Evolutionary conservation across 2,797 vertebrate species (phyloP).

Genomic region (Neostethus bicornis): DNA sequence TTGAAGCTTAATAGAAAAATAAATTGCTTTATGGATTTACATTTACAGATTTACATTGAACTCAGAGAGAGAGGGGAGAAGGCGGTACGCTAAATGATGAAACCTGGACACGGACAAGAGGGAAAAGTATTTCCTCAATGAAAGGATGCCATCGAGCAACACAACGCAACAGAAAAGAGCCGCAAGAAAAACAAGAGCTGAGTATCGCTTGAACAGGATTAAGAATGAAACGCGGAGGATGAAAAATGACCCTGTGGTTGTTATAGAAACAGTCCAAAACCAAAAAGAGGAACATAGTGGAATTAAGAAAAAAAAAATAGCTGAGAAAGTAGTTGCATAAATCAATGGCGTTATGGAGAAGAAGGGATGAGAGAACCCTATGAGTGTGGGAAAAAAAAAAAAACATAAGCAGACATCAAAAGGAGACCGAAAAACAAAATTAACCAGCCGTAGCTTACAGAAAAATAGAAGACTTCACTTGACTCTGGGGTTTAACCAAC

Average conservation of each 20-base stretch:
- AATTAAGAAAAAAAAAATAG: slow-evolving; percentile 36
- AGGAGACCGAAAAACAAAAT: slow-evolving; percentile 44
- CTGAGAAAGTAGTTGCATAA: slow-evolving; percentile 46
- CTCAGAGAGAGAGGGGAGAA: neutral
- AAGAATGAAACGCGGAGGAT: slow-evolving; percentile 37
- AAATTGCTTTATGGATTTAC: neutral
- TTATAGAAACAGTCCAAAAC: slow-evolving; percentile 63
- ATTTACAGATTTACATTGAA: neutral
- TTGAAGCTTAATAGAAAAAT: slow-evolving; percentile 7
- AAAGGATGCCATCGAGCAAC: slow-evolving; percentile 31
- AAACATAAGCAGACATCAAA: slow-evolving; percentile 53
- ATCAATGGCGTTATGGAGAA: slow-evolving; percentile 55
- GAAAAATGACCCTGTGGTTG: slow-evolving; percentile 54
- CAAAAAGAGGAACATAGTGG: slow-evolving; percentile 28
- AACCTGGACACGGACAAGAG: neutral
- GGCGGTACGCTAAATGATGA: neutral
- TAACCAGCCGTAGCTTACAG: slow-evolving; percentile 33
- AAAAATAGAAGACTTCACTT: slow-evolving; percentile 20
- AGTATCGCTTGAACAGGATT: slow-evolving; percentile 44
- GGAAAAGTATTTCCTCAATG: slow-evolving; percentile 14
- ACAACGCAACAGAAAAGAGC: slow-evolving; percentile 17
- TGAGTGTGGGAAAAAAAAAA: too few relatives aligned
- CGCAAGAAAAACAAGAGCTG: slow-evolving; percentile 9
- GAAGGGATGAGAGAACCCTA: slow-evolving; percentile 7
- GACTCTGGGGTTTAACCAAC: slow-evolving; percentile 38